Percentiles rank a stretch among this genome's conserved stretches.
These are phyloP conservation scores for Bombycilla garrulus DNA, from an alignment of 2,113 vertebrate genomes.

Conservation along the genomic window DNA sequence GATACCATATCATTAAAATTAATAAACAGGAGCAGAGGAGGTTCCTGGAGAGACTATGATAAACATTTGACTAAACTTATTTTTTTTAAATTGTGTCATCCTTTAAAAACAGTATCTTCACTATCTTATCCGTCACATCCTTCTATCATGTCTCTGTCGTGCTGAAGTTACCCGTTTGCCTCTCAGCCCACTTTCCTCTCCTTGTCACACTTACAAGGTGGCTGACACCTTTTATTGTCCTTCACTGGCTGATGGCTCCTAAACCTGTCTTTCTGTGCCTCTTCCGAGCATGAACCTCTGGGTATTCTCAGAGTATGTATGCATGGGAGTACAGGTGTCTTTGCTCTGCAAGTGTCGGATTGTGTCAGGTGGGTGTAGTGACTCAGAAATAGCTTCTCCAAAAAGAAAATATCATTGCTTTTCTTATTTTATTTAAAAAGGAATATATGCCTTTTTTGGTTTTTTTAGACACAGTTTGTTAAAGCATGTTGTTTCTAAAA, in stretches of 20 bases:
- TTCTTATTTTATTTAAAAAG: background rate
- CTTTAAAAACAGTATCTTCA: background rate
- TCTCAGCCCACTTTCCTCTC: background rate
- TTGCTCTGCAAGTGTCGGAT: background rate
- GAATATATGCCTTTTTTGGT: background rate
- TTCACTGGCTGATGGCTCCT: background rate
- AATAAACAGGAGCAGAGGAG: slow-evolving; percentile 5
- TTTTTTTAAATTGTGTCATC: slow-evolving; percentile 10
- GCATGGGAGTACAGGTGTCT: background rate
- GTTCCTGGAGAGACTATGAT: background rate
- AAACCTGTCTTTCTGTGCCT: background rate
- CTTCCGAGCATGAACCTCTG: accelerated
- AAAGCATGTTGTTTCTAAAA: background rate
- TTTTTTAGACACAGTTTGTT: background rate
- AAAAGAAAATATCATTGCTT: background rate
- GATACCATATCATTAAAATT: slow-evolving; percentile 20
- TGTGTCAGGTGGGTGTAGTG: background rate
- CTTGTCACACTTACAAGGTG: background rate
- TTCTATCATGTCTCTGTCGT: background rate
- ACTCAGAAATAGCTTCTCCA: background rate
- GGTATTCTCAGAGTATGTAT: background rate
- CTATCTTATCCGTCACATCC: background rate
- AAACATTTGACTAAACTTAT: slow-evolving; percentile 3
- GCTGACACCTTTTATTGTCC: slow-evolving; percentile 20
- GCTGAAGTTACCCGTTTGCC: background rate